Percentiles rank a stretch among this genome's conserved stretches.
These are phyloP conservation scores for Hetaerina titia DNA, from an alignment of 2,888 invertebrate species.

Conservation along the genomic window DNA sequence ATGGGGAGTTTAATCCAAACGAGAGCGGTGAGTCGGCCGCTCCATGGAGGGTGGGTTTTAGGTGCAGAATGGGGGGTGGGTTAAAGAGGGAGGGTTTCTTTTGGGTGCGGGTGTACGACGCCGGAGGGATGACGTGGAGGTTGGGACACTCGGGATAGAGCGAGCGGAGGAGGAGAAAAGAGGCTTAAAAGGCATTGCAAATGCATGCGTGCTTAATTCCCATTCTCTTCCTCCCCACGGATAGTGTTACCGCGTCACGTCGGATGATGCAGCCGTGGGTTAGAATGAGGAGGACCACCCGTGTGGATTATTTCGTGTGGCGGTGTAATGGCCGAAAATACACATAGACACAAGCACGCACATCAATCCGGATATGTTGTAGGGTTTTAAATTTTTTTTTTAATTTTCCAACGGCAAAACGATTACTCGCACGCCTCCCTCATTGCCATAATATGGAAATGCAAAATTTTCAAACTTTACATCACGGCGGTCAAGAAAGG, in stretches of 20 bases:
- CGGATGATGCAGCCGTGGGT: slow-evolving; percentile 41
- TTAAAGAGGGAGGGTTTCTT: not conserved
- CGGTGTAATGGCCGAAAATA: not conserved
- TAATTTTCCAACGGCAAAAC: not conserved
- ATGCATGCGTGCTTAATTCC: slow-evolving; percentile 53
- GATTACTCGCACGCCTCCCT: not conserved
- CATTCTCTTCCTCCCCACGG: slow-evolving; percentile 30
- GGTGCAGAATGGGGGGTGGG: not conserved
- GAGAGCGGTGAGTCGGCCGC: not conserved
- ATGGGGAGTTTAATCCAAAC: not conserved
- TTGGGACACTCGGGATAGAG: not conserved
- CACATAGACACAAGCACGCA: not conserved
- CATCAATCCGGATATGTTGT: not conserved
- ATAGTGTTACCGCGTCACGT: slow-evolving; percentile 62
- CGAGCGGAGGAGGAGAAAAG: slow-evolving; percentile 29
- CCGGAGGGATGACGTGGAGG: not conserved
- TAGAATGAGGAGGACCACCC: slow-evolving; percentile 37
- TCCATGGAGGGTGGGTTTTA: not conserved
- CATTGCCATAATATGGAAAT: not conserved
- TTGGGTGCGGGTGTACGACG: not conserved
- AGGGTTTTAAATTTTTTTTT: not conserved
- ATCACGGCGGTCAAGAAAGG: too few relatives aligned
- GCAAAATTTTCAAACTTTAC: too few relatives aligned
- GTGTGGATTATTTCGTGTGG: not conserved
- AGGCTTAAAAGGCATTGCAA: slow-evolving; percentile 55